phyloP scores from a whole-genome alignment of 2,113 vertebrate species.

The Laticauda colubrina region DNA sequence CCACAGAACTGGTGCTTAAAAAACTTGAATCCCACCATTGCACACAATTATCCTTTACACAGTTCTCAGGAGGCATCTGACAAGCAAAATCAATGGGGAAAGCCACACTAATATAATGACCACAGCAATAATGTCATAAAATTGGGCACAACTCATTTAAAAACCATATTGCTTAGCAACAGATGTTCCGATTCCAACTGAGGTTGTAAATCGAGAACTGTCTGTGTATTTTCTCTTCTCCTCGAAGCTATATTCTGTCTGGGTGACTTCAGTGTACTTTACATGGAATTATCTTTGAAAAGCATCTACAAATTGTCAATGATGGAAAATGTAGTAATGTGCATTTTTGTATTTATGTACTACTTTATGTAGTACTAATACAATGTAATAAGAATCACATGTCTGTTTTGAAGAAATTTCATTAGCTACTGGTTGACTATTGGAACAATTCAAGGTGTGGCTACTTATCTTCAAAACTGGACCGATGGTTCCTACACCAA shows the following conservation, averaged over 20 bases:
- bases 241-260: not conserved
- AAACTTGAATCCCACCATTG: too few relatives aligned
- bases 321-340: not conserved
- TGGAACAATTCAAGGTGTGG: not conserved
- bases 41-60: too few relatives aligned
- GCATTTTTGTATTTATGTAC: too few relatives aligned
- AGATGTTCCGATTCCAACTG: too few relatives aligned
- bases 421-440: not conserved
- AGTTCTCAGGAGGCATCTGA: too few relatives aligned
- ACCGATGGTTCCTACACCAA: not conserved
- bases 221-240: not conserved
- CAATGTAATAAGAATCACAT: not conserved
- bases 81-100: too few relatives aligned
- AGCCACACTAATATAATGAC: too few relatives aligned
- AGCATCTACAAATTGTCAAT: not conserved
- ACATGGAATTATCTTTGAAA: not conserved
- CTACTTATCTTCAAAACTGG: not conserved
- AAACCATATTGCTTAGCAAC: too few relatives aligned
- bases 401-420: not conserved
- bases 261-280: not conserved
- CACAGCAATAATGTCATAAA: too few relatives aligned
- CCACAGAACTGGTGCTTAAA: too few relatives aligned
- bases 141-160: too few relatives aligned
- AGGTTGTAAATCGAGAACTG: too few relatives aligned
- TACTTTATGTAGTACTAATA: not conserved